phyloP scores from a whole-genome alignment of 2,797 vertebrate species.

The Argya squamiceps region DNA sequence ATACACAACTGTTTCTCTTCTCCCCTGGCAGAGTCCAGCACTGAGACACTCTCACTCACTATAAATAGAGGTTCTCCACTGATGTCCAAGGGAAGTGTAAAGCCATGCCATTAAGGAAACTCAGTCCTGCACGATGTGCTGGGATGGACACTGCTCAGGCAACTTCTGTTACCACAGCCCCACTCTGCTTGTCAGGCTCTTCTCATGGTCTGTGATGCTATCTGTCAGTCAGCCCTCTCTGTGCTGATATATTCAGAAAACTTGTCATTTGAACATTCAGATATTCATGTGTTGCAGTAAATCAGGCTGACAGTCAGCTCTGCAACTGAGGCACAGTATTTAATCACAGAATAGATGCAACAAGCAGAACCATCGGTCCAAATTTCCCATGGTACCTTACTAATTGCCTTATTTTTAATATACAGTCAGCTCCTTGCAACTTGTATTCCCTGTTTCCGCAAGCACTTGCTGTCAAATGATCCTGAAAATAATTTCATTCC shows the following conservation, averaged over 20 bases:
- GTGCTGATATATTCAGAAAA: slow-evolving; percentile 1
- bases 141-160: neutral
- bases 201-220: neutral
- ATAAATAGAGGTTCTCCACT: slow-evolving; percentile 36
- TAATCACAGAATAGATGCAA: neutral
- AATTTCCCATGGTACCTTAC: neutral
- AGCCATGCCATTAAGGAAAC: slow-evolving; percentile 14
- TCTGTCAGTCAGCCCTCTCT: slow-evolving; percentile 10
- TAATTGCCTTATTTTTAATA: slow-evolving; percentile 14
- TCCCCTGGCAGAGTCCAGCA: neutral
- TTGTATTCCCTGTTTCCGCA: neutral
- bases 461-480: neutral
- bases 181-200: neutral
- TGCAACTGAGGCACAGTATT: neutral
- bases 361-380: neutral
- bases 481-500: neutral
- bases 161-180: neutral
- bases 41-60: neutral
- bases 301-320: slow-evolving; percentile 8
- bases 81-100: neutral
- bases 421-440: neutral
- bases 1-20: neutral
- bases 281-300: neutral
- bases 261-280: slow-evolving; percentile 19
- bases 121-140: neutral